Evolutionary conservation across 2,113 vertebrate genomes (phyloP), one percentile per base, ranked within the genome.

Genomic region (Meles meles): DNA sequence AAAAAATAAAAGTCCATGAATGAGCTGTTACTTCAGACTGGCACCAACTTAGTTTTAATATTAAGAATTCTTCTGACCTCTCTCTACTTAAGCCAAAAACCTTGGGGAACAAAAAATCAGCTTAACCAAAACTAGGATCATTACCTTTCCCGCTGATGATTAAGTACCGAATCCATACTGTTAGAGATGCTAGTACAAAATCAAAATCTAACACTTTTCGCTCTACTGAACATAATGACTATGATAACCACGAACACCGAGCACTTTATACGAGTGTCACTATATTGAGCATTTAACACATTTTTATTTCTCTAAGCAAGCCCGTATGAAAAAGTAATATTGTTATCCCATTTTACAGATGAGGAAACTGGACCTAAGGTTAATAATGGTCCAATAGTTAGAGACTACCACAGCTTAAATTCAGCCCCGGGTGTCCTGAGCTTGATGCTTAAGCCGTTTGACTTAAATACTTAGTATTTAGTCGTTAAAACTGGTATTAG

Each of bases 21-120:
- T 42, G 84, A 97, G 47, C 80, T 83, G 39, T 93, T 96, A 72
- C 49, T 95, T 96, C 57, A 92, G 92, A 97, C 65, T 81, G 83
- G 52, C 27, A 96, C 90, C 92, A 74, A 90, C 79, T 96, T 82
- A 72, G 76, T 95, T 92, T 81, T 94, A 18, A 31, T 65, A 82
- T 34, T 77, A 71, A 84, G 37, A 87, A 74, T 63, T 49, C 21
- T 52, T 87, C 63, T 59, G 84, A 83, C 72, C 55, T 87, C 44
- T 92, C 49, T 71, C 61, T 90, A 23, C n/a, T 72, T 72, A 44
- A 74, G 76, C 63, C 69, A 65, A 59, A 55, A 92, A 82, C 37
- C 88, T 42, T 76, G 59, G 12, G 23, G 23, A 6, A 74, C 92
- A 80, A 57, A 88, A 90, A 92, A 84, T 49, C 82, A 13, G 42